Evolutionary conservation across 2,113 vertebrate genomes (phyloP).

Genomic region (Hemiprocne comata): DNA sequence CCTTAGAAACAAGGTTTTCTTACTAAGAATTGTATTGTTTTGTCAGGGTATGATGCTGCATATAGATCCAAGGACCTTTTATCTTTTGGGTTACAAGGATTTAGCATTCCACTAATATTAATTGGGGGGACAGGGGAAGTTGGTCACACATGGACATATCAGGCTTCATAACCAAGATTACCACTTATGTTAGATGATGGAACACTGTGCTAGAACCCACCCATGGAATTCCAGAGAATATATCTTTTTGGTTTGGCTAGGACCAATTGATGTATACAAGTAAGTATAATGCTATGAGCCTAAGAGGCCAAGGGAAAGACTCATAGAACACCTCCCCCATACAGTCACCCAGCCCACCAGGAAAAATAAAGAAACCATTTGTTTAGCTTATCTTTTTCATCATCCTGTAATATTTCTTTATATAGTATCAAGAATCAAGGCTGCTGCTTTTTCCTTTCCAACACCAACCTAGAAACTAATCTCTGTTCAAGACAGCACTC

Average conservation of each 20-base stretch:
- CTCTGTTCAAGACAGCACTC: not conserved
- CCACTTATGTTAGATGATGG: not conserved
- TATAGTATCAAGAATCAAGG: not conserved
- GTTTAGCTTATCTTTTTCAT: not conserved
- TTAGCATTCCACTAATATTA: not conserved
- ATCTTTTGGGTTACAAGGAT: not conserved
- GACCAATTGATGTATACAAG: not conserved
- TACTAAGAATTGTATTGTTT: not conserved
- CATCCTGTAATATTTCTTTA: conserved; percentile 37
- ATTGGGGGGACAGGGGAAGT: not conserved
- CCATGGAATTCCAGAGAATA: not conserved
- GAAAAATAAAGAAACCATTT: not conserved
- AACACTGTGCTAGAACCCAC: not conserved
- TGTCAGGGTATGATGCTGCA: not conserved
- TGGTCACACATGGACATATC: not conserved
- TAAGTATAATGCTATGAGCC: not conserved
- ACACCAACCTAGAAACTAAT: conserved; percentile 5
- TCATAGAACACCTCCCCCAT: conserved; percentile 15
- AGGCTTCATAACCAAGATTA: not conserved
- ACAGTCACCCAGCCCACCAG: not conserved
- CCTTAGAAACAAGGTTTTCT: not conserved
- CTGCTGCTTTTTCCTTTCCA: conserved; percentile 1
- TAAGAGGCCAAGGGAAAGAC: not conserved
- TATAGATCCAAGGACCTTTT: not conserved
- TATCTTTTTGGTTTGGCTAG: not conserved